Percentiles rank a stretch among this genome's conserved stretches.
Conservation (phyloP, 2,113 vertebrate genomes). For the Sylvietta virens region DNA sequence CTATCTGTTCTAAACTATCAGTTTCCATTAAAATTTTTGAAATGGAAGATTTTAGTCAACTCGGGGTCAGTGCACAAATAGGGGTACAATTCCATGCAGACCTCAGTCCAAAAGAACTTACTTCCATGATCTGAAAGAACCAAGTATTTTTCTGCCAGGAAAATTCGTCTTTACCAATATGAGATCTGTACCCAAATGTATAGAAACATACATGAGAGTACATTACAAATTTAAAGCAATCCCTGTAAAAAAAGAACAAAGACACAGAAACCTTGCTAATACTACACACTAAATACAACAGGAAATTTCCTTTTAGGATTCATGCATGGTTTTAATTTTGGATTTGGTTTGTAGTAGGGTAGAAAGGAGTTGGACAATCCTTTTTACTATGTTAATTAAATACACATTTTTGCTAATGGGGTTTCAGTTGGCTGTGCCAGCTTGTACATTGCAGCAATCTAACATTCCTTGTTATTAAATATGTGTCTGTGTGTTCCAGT, state of each 20-base stretch:
- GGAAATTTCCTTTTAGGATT: slow-evolving; percentile 31
- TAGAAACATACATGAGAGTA: background rate
- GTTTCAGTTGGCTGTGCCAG: background rate
- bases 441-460: background rate
- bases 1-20: too few species aligned
- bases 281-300: background rate
- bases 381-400: slow-evolving; percentile 36
- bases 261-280: background rate
- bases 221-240: background rate
- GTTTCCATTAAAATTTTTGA: slow-evolving; percentile 29
- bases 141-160: slow-evolving; percentile 32
- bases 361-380: background rate
- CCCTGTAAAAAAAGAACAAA: background rate
- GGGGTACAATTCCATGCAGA: slow-evolving; percentile 24
- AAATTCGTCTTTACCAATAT: slow-evolving; percentile 55
- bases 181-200: background rate
- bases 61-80: slow-evolving; percentile 14
- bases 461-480: background rate
- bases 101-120: slow-evolving; percentile 14
- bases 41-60: slow-evolving; percentile 44
- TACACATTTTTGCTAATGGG: background rate
- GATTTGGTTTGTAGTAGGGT: background rate
- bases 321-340: slow-evolving; percentile 54
- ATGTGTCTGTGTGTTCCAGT: background rate
- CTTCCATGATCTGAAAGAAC: slow-evolving; percentile 55